A percentile compares a stretch with the other conserved stretches of the same genome.
Conservation (phyloP, 2,113 vertebrate genomes). For the Probosciger aterrimus region DNA sequence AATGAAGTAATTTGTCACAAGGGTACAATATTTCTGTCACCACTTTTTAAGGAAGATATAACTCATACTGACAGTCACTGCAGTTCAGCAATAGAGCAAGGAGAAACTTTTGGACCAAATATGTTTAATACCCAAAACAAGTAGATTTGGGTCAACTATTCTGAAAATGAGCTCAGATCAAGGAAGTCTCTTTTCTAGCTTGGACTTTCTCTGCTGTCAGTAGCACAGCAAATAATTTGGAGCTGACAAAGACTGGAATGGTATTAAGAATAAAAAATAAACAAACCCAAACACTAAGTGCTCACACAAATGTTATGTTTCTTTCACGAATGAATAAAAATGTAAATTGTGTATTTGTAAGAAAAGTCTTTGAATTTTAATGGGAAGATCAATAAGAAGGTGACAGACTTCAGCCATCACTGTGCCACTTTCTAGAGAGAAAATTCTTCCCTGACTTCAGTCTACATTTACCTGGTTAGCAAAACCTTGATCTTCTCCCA, state of each 20-base stretch:
- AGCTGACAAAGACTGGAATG: background rate
- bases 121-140: background rate
- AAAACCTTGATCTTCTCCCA: background rate
- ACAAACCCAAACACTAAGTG: background rate
- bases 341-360: background rate
- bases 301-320: background rate
- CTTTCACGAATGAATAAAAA: background rate
- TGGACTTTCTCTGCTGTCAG: background rate
- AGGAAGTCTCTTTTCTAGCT: background rate
- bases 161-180: background rate
- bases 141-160: background rate
- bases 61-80: background rate
- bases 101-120: background rate
- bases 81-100: background rate
- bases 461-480: background rate
- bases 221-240: background rate
- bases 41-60: background rate
- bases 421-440: background rate
- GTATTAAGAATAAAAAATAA: background rate
- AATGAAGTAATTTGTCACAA: constrained; percentile 35
- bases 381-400: background rate
- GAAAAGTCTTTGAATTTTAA: background rate
- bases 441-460: background rate
- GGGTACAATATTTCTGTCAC: background rate
- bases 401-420: background rate